phyloP scores from a whole-genome alignment of 2,888 invertebrate genomes.

The Andrena fulva region DNA sequence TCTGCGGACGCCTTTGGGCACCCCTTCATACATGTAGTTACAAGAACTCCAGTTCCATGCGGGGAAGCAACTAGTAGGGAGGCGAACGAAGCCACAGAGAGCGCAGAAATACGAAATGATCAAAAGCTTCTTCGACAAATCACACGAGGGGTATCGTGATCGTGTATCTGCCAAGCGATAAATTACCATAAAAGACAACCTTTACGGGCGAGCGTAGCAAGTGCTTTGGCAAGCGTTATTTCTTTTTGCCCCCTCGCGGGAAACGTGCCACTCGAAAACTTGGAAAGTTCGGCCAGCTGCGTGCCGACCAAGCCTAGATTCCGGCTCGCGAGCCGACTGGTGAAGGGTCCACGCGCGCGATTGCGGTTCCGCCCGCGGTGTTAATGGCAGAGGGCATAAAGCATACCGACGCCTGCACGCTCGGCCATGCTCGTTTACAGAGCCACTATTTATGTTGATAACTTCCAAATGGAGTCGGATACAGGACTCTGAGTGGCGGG shows the following conservation, averaged over 20 bases:
- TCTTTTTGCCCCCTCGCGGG: constrained; percentile 52
- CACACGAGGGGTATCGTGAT: constrained; percentile 35
- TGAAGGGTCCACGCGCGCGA: constrained; percentile 41
- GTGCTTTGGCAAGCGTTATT: constrained; percentile 64
- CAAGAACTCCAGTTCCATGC: neutral
- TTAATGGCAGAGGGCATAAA: constrained; percentile 73
- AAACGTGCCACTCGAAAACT: constrained; percentile 52
- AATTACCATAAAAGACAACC: constrained; percentile 50
- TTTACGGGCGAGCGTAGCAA: constrained; percentile 48
- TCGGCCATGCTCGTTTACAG: constrained; percentile 73
- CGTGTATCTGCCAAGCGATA: constrained; percentile 50
- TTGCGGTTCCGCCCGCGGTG: constrained; percentile 56
- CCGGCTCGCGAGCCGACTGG: constrained; percentile 22
- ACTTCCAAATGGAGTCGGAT: constrained; percentile 81
- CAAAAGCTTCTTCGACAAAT: constrained; percentile 45
- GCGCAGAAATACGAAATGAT: constrained; percentile 27
- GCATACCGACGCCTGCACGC: constrained; percentile 60
- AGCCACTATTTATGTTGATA: constrained; percentile 80
- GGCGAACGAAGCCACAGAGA: neutral
- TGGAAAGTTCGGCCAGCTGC: constrained; percentile 59
- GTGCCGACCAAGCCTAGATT: constrained; percentile 7
- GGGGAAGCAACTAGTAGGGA: constrained; percentile 34
- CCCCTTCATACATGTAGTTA: neutral
- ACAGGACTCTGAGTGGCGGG: constrained; percentile 71
- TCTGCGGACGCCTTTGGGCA: too few species aligned